A percentile compares a stretch with the other conserved stretches of the same genome.
Conservation (phyloP, 1,140 invertebrate species). For the Argopecten irradians region DNA sequence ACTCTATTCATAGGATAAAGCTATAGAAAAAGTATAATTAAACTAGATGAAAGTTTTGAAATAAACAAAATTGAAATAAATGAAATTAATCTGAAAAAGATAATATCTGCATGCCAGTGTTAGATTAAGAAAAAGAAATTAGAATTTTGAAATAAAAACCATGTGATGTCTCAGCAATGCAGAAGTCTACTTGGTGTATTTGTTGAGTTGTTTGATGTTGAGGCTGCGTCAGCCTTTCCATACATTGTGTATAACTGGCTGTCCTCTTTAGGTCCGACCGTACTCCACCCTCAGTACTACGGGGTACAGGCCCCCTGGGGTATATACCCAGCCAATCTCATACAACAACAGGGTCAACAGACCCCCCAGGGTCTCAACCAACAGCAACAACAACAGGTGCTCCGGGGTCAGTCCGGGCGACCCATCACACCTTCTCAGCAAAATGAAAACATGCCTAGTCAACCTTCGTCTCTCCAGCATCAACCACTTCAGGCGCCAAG, state of each 20-base stretch:
- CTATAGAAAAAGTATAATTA: too few relatives aligned
- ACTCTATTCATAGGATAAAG: too few relatives aligned
- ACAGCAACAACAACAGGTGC: conserved; percentile 58
- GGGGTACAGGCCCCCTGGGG: conserved; percentile 78
- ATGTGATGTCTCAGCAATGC: not conserved
- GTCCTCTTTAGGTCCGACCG: conserved; percentile 64
- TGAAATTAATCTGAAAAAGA: too few relatives aligned
- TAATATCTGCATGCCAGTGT: too few relatives aligned
- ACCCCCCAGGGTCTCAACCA: conserved; percentile 57
- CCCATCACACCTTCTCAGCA: conserved; percentile 79
- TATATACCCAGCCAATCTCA: conserved; percentile 76
- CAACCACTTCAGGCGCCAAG: conserved; percentile 58
- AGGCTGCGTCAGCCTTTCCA: not conserved
- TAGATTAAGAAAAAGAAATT: too few relatives aligned
- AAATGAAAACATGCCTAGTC: conserved; percentile 59
- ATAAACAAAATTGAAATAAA: too few relatives aligned
- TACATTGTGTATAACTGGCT: not conserved
- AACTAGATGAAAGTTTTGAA: too few relatives aligned
- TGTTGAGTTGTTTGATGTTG: not conserved
- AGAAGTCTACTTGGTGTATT: not conserved
- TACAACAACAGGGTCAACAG: conserved; percentile 68
- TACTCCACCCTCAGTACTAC: conserved; percentile 76
- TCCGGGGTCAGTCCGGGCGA: conserved; percentile 69
- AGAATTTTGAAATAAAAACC: too few relatives aligned
- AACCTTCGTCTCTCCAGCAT: conserved; percentile 46